phyloP scores from a whole-genome alignment of 2,113 vertebrate genomes.

The Brevimyrus niger region DNA sequence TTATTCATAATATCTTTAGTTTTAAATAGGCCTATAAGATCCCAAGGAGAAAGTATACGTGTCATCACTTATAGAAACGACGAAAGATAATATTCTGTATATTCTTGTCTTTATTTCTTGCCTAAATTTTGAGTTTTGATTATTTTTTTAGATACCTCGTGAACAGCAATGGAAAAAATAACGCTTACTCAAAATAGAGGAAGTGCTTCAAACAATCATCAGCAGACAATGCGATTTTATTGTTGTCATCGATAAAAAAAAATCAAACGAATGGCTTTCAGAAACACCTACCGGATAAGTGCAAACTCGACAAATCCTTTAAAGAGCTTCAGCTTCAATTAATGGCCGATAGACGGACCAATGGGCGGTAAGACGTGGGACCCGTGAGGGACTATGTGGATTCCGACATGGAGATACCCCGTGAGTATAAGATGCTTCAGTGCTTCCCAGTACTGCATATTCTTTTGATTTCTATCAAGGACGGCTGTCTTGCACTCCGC shows the following conservation, averaged over 20 bases:
- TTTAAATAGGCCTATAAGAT: background rate
- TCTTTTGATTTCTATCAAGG: constrained; percentile 39
- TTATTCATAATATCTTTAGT: background rate
- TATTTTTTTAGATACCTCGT: constrained; percentile 41
- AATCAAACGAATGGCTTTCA: constrained; percentile 47
- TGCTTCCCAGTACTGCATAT: constrained; percentile 29
- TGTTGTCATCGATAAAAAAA: constrained; percentile 58
- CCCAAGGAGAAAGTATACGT: background rate
- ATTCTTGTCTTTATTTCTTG: constrained; percentile 35
- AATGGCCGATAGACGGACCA: constrained; percentile 57
- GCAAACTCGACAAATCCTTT: constrained; percentile 52
- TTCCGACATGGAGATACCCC: constrained; percentile 60
- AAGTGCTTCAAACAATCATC: constrained; percentile 53
- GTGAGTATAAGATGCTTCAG: constrained; percentile 57
- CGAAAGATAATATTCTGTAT: background rate
- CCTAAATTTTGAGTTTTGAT: constrained; percentile 27
- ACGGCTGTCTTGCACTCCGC: constrained; percentile 36
- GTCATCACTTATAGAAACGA: background rate
- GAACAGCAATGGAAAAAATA: constrained; percentile 57
- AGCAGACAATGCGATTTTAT: constrained; percentile 55
- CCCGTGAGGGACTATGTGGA: constrained; percentile 52
- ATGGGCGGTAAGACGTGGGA: constrained; percentile 52
- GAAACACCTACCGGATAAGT: constrained; percentile 68
- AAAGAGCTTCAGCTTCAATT: constrained; percentile 65
- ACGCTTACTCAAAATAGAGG: constrained; percentile 45